Evolutionary conservation across 2,113 vertebrate genomes (phyloP).

Genomic region (Morone chrysops): DNA sequence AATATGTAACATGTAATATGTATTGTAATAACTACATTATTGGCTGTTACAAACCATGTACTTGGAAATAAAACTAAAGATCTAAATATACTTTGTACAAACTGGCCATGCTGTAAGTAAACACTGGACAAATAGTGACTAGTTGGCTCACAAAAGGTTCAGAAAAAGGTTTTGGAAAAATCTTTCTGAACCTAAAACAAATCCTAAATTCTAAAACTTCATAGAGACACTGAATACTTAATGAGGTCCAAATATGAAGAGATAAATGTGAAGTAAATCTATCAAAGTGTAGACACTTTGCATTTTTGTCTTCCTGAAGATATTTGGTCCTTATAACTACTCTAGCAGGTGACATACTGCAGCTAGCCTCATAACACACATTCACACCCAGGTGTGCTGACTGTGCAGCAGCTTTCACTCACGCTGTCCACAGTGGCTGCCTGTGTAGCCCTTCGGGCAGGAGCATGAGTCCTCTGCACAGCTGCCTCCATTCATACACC

Average conservation of each 20-base stretch:
- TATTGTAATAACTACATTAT: too few relatives aligned
- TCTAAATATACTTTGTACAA: not conserved
- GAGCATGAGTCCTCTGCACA: constrained; percentile 89
- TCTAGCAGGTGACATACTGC: not conserved
- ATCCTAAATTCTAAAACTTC: not conserved
- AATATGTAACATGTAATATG: too few relatives aligned
- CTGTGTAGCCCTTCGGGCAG: constrained; percentile 91
- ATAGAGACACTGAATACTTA: not conserved
- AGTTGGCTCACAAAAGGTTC: not conserved
- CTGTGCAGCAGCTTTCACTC: constrained; percentile 76
- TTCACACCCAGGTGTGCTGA: not conserved
- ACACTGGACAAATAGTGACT: not conserved
- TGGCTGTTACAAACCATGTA: not conserved
- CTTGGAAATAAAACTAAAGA: not conserved
- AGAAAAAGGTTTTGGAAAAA: too few relatives aligned
- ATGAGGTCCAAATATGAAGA: not conserved
- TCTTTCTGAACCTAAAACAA: too few relatives aligned
- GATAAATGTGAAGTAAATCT: not conserved
- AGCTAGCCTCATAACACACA: not conserved
- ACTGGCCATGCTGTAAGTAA: not conserved
- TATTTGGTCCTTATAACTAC: not conserved
- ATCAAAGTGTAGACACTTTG: not conserved
- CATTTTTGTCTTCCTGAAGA: too few relatives aligned
- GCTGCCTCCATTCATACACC: constrained; percentile 94
- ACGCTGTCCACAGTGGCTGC: constrained; percentile 93